A percentile compares a stretch with the other conserved stretches of the same genome.
These are phyloP conservation scores for Drosophila meridiana DNA, from an alignment of 2,888 invertebrate genomes.

Conservation along the genomic window DNA sequence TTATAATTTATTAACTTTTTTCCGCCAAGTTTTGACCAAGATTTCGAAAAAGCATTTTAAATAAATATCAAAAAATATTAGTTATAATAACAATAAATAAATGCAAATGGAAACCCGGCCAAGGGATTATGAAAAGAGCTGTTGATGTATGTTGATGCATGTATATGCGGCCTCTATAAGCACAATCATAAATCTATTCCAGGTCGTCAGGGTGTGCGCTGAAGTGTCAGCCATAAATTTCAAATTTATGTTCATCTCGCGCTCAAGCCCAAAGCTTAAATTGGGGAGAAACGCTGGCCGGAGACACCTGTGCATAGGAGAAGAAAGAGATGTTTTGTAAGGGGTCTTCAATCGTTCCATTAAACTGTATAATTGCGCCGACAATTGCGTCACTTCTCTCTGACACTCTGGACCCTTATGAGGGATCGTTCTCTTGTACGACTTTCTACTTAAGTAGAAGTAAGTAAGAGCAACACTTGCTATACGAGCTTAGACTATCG, in stretches of 20 bases:
- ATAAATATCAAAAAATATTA: constrained; percentile 20
- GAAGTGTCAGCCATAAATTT: constrained; percentile 75
- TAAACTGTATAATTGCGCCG: constrained; percentile 25
- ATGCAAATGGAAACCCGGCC: constrained; percentile 49
- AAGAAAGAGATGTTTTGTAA: not conserved
- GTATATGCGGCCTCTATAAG: constrained; percentile 38
- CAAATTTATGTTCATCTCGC: constrained; percentile 72
- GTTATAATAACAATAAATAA: constrained; percentile 49
- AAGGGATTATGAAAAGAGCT: constrained; percentile 72
- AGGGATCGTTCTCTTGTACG: no score
- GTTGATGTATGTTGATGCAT: constrained; percentile 65
- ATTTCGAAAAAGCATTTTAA: constrained; percentile 31
- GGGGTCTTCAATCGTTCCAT: not conserved
- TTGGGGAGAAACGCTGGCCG: constrained; percentile 30
- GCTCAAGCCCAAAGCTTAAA: not conserved
- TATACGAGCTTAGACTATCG: not conserved
- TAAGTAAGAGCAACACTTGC: not conserved
- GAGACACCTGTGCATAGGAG: not conserved
- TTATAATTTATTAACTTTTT: constrained; percentile 65
- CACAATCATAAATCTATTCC: constrained; percentile 66
- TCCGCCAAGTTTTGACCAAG: constrained; percentile 9
- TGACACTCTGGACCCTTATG: constrained; percentile 22
- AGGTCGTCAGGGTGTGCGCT: constrained; percentile 45
- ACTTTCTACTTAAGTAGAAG: no score
- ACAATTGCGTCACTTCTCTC: constrained; percentile 48